These are phyloP conservation scores for Mimumesa dahlbomi DNA, from an alignment of 2,888 invertebrate genomes.

Conservation along the genomic window DNA sequence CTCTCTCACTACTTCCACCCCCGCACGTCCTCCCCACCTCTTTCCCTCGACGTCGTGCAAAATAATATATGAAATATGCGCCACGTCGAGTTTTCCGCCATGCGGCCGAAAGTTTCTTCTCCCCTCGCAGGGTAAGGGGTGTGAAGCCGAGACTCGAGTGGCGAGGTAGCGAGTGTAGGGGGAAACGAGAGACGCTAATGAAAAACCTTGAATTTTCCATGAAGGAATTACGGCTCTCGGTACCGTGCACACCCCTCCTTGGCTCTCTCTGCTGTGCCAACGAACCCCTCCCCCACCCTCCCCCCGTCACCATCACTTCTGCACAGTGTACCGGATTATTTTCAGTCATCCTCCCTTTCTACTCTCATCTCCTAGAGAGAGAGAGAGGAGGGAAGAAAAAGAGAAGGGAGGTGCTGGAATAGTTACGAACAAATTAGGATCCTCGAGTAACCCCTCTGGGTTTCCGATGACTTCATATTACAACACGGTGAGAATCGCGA, in stretches of 20 bases:
- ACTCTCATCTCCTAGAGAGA: conserved; percentile 1
- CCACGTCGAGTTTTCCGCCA: conserved; percentile 66
- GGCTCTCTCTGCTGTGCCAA: conserved; percentile 4
- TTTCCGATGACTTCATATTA: conserved; percentile 42
- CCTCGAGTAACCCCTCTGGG: conserved; percentile 33
- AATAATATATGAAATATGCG: conserved; percentile 80
- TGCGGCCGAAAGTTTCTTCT: conserved; percentile 62
- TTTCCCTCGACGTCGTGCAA: conserved; percentile 69
- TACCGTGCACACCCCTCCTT: conserved; percentile 28
- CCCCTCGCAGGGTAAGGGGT: conserved; percentile 49
- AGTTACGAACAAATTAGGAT: conserved; percentile 56
- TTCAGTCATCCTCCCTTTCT: conserved; percentile 31
- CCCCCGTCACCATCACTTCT: conserved; percentile 7
- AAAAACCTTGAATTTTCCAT: conserved; percentile 80
- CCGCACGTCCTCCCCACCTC: conserved; percentile 10
- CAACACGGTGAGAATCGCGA: conserved; percentile 33
- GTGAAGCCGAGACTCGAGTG: conserved; percentile 51
- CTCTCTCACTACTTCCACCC: conserved; percentile 7
- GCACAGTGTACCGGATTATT: conserved; percentile 44
- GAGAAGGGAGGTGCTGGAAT: conserved; percentile 21
- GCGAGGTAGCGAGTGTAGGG: conserved; percentile 38
- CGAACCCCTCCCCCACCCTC: conserved; percentile 3
- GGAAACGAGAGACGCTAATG: conserved; percentile 73
- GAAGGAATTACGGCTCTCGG: conserved; percentile 73
- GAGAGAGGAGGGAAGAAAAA: not conserved